These are phyloP conservation scores for Scartelaos histophorus DNA, from an alignment of 2,113 vertebrate species.

Conservation along the genomic window DNA sequence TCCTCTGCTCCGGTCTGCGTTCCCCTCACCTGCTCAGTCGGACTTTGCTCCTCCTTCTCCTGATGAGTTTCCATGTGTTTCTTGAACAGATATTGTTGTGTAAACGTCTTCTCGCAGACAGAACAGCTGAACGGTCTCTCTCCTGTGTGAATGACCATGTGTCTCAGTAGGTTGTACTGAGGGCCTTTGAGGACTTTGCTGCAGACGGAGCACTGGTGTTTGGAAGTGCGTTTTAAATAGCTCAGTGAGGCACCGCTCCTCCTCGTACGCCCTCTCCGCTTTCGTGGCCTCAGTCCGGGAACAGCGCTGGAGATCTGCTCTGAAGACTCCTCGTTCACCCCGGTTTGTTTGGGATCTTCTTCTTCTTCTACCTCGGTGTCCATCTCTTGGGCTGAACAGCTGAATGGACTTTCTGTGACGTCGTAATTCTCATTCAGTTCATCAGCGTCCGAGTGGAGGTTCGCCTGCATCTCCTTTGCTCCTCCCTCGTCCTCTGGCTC, in stretches of 20 bases:
- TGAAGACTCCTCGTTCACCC: no score
- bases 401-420: not conserved
- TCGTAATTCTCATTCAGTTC: not conserved
- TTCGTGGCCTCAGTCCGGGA: not conserved
- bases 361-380: not conserved
- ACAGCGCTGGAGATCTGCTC: not conserved
- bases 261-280: not conserved
- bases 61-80: not conserved
- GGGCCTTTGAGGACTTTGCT: not conserved
- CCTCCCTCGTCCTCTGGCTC: not conserved
- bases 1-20: not conserved
- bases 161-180: not conserved
- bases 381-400: not conserved
- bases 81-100: not conserved
- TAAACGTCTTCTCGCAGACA: not conserved
- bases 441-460: not conserved
- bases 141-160: not conserved
- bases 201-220: not conserved
- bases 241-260: not conserved
- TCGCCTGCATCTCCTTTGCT: not conserved
- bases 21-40: not conserved
- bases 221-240: not conserved
- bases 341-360: no score
- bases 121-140: not conserved
- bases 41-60: not conserved